Base-by-base conservation (phyloP, 2,888 invertebrate species). In the Conops quadrifasciatus region DNA sequence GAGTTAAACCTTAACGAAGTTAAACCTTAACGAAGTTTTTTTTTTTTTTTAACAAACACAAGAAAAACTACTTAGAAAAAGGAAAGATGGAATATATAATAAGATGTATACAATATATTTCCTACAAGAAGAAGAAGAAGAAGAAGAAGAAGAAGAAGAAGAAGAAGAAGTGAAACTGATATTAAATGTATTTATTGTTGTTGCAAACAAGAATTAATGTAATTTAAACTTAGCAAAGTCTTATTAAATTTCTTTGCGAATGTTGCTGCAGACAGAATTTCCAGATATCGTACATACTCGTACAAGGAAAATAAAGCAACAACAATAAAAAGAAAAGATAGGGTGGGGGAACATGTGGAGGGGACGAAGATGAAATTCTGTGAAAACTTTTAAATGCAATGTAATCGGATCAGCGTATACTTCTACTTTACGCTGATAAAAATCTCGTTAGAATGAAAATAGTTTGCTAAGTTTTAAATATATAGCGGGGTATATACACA, bases 331-430 rank as follows among this genome's bases (percentile, higher is more conserved):
- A 36, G 9, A 36, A 9, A 36, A 9, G 36, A 4, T 7, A 36
- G 36, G 36, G 9, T 36, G 9, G 9, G 36, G 36, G 36, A 9
- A 36, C 4, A 7, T 7, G 9, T 36, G 9, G 9, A 36, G 36
- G 9, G 36, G 36, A 36, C 9, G 36, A 36, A 36, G 9, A 4
- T 36, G 36, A 36, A n/a, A n/a, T 49, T 49, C 9, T 53, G 53
- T 58, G 58, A 58, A 58, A 58, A 58, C 58, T 58, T 58, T 58
- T 58, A 58, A 58, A 58, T 58, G 58, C 58, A 58, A 58, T 24
- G 58, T 58, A 58, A 58, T 58, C 58, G 58, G 58, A 58, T 58
- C 58, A 58, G 58, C 24, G 58, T 1, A 26, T 15, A 24, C n/a
- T n/a, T n/a, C n/a, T n/a, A n/a, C n/a, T n/a, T n/a, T 28, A 19